A percentile compares a stretch with the other conserved stretches of the same genome.
Evolutionary conservation across 1,140 invertebrate genomes (phyloP).

Genomic region (Zaprionus ghesquierei): DNA sequence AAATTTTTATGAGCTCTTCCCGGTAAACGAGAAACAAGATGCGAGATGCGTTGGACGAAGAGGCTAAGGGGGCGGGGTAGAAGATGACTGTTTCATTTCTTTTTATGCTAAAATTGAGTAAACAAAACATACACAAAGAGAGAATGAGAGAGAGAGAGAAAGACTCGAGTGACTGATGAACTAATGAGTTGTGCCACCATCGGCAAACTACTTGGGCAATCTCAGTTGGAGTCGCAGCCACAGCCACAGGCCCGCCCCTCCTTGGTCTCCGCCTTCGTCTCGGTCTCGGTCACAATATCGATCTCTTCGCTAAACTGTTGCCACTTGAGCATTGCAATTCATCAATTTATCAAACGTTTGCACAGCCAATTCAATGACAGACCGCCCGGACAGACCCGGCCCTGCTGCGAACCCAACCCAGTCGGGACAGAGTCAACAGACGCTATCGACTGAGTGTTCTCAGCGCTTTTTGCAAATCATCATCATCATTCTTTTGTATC

Average conservation of each 20-base stretch:
- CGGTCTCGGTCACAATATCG: conserved; percentile 53
- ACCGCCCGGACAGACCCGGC: conserved; percentile 10
- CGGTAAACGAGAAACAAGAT: conserved; percentile 33
- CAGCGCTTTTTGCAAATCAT: conserved; percentile 67
- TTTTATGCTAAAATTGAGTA: conserved; percentile 72
- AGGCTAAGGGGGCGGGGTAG: not conserved
- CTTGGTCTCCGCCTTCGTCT: too few species aligned
- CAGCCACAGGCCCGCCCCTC: not conserved
- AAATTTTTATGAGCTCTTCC: conserved; percentile 69
- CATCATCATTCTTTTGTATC: conserved; percentile 69
- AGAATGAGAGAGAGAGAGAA: not conserved
- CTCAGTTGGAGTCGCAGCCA: not conserved
- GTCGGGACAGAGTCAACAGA: conserved; percentile 19
- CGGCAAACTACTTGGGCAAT: conserved; percentile 9
- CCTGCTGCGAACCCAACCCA: not conserved
- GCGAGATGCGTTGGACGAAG: not conserved
- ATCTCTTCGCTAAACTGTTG: conserved; percentile 67
- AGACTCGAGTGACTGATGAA: conserved; percentile 34
- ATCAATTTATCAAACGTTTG: conserved; percentile 72
- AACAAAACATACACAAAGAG: conserved; percentile 53
- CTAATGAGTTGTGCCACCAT: conserved; percentile 45
- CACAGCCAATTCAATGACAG: conserved; percentile 70
- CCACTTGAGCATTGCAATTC: conserved; percentile 71
- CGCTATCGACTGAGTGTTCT: conserved; percentile 39
- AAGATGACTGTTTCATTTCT: conserved; percentile 64